Evolutionary conservation across 30 jellyfish, hydroid and myxozoan species (phyloP), one percentile per base, ranked within the genome.

Genomic region (Catostylus mosaicus): DNA sequence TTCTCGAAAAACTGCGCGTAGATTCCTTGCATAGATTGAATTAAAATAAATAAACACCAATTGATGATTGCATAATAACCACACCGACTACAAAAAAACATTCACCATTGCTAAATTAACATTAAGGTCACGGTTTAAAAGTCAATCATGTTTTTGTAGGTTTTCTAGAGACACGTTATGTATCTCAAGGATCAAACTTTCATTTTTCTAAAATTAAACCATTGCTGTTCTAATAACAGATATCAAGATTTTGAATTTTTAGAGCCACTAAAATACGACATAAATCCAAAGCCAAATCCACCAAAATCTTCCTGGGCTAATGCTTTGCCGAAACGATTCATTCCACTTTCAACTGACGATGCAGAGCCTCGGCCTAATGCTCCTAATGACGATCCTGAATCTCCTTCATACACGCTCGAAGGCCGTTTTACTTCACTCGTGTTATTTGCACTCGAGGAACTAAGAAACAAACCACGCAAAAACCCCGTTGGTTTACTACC

Each of bases 261-360:
- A 8, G 91, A 80, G 7, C 93, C 87, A 69, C 93, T 43, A 48
- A 83, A 83, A 71, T 70, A 83, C 20, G 96, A 86, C 96, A 86
- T 86, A 35, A 86, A 62, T 1, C 96, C 90, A 45, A 86, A 67
- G 26, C 96, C 96, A 32, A 86, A 67, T 37, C 96, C 90, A 30
- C 90, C 81, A 26, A 75, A 75, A 67, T 69, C 90, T 27, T 76
- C 90, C 23, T 57, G 86, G 11, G 82, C 96, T 46, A 75, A 67
- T 19, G 96, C 90, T 26, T 77, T 78, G 29, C 96, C 96, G 48
- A 86, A 76, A 26, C 90, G 72, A 45, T 75, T 56, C 86, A 86
- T 65, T 64, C 96, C 96, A 37, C 83, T 86, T 24, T 86, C 96
- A 40, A 69, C 90, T 10, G 96, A 86, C 2, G 83, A 64, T 1